phyloP scores from a whole-genome alignment of 2,797 vertebrate species.

The Psittacula derbiana region DNA sequence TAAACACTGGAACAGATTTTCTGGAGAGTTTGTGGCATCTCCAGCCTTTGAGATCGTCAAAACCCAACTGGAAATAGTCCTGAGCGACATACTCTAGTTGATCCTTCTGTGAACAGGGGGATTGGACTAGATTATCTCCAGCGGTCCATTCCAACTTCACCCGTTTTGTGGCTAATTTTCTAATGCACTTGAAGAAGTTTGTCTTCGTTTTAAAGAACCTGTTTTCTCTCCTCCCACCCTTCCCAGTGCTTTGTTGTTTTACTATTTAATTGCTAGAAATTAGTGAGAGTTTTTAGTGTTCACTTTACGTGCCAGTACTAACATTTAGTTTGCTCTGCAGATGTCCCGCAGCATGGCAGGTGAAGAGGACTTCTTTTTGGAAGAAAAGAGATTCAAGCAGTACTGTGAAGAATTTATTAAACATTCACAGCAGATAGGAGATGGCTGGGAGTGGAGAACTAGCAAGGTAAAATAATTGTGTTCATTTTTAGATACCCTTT shows the following conservation, averaged over 20 bases:
- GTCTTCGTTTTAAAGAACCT: neutral
- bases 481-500: neutral
- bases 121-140: neutral
- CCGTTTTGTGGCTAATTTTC: neutral
- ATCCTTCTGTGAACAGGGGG: neutral
- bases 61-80: neutral
- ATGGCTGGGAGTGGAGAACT: conserved; percentile 80
- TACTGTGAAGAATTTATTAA: conserved; percentile 77
- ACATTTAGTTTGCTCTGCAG: conserved; percentile 60
- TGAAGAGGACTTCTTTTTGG: conserved; percentile 64
- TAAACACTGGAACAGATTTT: neutral
- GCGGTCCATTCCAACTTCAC: neutral
- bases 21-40: neutral
- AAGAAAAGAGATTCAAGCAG: conserved; percentile 73
- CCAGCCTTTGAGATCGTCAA: neutral
- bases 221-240: neutral
- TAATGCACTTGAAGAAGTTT: neutral
- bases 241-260: neutral
- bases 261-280: neutral
- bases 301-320: neutral
- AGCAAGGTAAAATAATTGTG: conserved; percentile 69
- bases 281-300: neutral
- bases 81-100: neutral
- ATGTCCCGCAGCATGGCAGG: conserved; percentile 56
- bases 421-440: conserved; percentile 75